phyloP scores from a whole-genome alignment of 2,797 vertebrate species.

The Diplodus puntazzo region DNA sequence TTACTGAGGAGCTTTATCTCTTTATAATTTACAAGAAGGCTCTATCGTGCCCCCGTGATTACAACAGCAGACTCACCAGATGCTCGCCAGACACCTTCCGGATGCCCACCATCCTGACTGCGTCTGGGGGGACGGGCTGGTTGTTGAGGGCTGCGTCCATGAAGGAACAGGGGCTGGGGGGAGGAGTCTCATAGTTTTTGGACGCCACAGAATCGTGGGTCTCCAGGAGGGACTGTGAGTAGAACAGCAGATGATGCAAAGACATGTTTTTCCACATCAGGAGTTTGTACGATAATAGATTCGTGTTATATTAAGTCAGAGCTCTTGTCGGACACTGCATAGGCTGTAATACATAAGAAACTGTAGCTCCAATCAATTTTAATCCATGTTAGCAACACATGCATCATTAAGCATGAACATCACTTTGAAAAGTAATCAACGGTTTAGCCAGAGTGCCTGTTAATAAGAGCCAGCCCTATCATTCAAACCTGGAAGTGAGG shows the following conservation, averaged over 20 bases:
- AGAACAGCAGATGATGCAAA: conserved; percentile 22
- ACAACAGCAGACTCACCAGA: conserved; percentile 85
- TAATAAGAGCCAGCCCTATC: conserved; percentile 27
- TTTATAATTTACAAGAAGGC: conserved; percentile 15
- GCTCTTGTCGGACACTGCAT: not conserved
- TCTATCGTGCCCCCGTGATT: conserved; percentile 3
- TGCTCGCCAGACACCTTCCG: conserved; percentile 94
- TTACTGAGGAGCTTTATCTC: conserved; percentile 36
- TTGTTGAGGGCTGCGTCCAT: conserved; percentile 91
- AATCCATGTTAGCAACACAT: conserved; percentile 32
- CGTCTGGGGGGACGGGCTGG: conserved; percentile 94
- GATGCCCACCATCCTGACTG: conserved; percentile 97
- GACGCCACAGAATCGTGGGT: conserved; percentile 97
- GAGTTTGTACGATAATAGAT: not conserved
- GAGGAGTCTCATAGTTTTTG: conserved; percentile 94
- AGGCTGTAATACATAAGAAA: not conserved
- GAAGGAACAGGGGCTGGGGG: conserved; percentile 90
- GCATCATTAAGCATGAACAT: conserved; percentile 38
- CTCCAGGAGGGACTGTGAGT: conserved; percentile 92
- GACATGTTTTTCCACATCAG: not conserved
- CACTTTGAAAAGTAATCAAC: conserved; percentile 36
- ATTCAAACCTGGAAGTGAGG: conserved; percentile 95
- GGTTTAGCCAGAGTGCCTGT: conserved; percentile 22
- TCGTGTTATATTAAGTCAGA: conserved; percentile 2
- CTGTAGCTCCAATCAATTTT: conserved; percentile 38